Conservation (phyloP, 2,888 invertebrate genomes). For the Sarcophaga carnaria region DNA sequence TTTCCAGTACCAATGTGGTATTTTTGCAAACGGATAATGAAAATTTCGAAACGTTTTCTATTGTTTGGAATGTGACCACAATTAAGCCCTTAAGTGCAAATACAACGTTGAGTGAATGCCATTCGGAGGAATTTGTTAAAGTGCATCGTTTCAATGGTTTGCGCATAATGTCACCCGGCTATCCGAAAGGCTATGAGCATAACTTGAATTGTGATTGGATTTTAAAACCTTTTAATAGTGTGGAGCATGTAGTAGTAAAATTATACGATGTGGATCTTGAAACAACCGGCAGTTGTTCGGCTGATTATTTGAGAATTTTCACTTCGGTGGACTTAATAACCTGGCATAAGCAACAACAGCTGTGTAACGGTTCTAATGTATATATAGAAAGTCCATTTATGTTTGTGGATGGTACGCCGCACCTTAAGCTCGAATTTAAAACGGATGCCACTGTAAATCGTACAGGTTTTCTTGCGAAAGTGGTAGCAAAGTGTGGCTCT, state of each 20-base stretch:
- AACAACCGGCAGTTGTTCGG: constrained; percentile 82
- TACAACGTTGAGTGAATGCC: constrained; percentile 69
- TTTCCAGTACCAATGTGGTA: constrained; percentile 86
- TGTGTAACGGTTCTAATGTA: constrained; percentile 83
- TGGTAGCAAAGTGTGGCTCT: constrained; percentile 88
- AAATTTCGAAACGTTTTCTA: constrained; percentile 74
- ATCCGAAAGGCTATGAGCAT: constrained; percentile 86
- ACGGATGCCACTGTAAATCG: constrained; percentile 84
- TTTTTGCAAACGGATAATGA: constrained; percentile 82
- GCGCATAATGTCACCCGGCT: constrained; percentile 88
- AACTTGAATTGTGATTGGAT: constrained; percentile 89
- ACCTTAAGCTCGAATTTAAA: constrained; percentile 86
- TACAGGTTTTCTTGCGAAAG: constrained; percentile 87
- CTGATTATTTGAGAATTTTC: constrained; percentile 86
- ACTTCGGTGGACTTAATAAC: constrained; percentile 82
- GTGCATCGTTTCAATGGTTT: constrained; percentile 70
- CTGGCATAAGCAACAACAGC: constrained; percentile 83
- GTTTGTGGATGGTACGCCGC: constrained; percentile 82
- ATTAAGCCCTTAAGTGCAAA: constrained; percentile 67
- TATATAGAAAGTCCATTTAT: constrained; percentile 48
- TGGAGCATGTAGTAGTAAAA: constrained; percentile 85
- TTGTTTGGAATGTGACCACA: constrained; percentile 76
- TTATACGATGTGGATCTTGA: constrained; percentile 85
- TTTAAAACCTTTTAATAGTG: constrained; percentile 83
- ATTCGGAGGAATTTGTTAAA: constrained; percentile 72